These are phyloP conservation scores for Pseudocheirus occidentalis DNA, from an alignment of 2,797 vertebrate genomes.

Conservation along the genomic window DNA sequence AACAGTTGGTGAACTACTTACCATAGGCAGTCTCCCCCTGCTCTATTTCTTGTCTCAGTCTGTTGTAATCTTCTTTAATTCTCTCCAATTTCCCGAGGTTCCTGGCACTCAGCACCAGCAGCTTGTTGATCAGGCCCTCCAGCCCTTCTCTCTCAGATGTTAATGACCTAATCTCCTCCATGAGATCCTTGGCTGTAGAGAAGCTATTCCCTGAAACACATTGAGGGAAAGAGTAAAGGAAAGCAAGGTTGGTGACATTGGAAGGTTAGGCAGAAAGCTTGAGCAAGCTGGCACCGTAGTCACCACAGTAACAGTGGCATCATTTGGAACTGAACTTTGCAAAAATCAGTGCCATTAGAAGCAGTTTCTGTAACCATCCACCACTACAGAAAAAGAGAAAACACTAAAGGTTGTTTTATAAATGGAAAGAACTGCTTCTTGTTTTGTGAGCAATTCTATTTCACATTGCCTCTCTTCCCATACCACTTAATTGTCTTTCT, in stretches of 20 bases:
- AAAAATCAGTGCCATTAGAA: background rate
- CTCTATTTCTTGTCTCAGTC: conserved; percentile 88
- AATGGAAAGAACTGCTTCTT: background rate
- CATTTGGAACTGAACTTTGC: background rate
- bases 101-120: conserved; percentile 86
- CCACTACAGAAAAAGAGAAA: background rate
- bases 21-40: conserved; percentile 85
- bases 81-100: conserved; percentile 85
- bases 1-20: conserved; percentile 82
- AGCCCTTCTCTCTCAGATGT: conserved; percentile 88
- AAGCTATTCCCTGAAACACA: conserved; percentile 89
- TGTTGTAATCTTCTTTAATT: conserved; percentile 88
- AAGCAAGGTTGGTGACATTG: conserved; percentile 37
- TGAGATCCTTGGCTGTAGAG: conserved; percentile 89
- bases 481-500: background rate
- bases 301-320: background rate
- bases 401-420: background rate
- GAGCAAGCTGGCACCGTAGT: background rate
- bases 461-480: background rate
- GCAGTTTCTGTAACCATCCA: background rate
- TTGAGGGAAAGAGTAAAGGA: conserved; percentile 51
- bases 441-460: background rate
- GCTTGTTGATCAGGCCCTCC: conserved; percentile 87
- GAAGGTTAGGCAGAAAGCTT: conserved; percentile 32
- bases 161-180: conserved; percentile 89